Conservation (phyloP, 1,140 invertebrate species). For the Scylla paramamosain region DNA sequence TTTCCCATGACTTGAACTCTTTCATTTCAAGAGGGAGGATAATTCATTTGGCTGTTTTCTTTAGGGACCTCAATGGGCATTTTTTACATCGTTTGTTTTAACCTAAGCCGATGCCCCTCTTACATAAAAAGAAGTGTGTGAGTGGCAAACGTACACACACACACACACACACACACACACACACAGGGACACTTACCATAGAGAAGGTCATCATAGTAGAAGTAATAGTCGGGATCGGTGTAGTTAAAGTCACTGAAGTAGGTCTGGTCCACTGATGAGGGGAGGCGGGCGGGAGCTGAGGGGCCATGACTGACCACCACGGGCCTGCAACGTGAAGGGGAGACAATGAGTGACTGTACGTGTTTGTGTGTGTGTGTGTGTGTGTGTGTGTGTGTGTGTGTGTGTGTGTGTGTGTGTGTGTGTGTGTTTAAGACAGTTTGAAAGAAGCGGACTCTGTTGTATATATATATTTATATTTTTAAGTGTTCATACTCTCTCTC, state of each 20-base stretch:
- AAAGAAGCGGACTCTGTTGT: neutral
- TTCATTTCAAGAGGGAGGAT: too few relatives aligned
- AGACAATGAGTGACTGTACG: neutral
- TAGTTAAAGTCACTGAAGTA: slow-evolving; percentile 61
- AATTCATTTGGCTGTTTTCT: neutral
- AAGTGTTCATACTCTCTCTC: neutral
- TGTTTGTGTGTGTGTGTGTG: slow-evolving; percentile 7
- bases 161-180: neutral
- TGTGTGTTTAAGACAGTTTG: neutral
- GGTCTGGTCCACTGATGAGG: slow-evolving; percentile 34
- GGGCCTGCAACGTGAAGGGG: neutral
- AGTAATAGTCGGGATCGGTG: slow-evolving; percentile 64
- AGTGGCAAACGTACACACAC: too few relatives aligned
- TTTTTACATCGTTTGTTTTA: too few relatives aligned
- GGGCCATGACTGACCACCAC: neutral
- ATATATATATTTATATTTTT: too few relatives aligned
- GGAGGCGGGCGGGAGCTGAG: neutral
- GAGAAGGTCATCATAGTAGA: slow-evolving; percentile 67
- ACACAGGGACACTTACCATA: slow-evolving; percentile 54
- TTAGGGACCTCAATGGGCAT: neutral
- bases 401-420: neutral
- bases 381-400: slow-evolving; percentile 18
- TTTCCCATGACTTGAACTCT: too few relatives aligned
- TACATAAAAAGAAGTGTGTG: neutral
- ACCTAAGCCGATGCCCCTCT: neutral